Base-by-base conservation (phyloP, 64 coral and sea anemone genomes). In the Montipora sp. region DNA sequence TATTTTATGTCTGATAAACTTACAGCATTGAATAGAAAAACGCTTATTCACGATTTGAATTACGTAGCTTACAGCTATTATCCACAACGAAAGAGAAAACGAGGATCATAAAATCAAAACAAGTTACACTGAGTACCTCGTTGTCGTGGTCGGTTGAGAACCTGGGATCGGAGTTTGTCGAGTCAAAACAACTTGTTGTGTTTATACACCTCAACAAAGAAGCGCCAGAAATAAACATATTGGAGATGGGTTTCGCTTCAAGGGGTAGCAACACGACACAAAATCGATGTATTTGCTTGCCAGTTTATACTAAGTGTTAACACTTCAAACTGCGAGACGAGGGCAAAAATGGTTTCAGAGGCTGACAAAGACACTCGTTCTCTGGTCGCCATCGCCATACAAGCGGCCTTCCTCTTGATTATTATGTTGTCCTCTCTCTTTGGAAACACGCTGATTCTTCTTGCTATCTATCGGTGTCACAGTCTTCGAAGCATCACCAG, bases 361-460 rank as follows among this genome's bases (percentile, higher is more conserved):
- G 80, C 18, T 10, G 3, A 58, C 13, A 21, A 63, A 48, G 81
- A 84, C 60, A 18, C 57, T 14, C 81, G 81, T 47, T 84, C 81
- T 47, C 57, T 44, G 43, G 60, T 46, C 1, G 81, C 81, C 13
- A 84, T 84, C 16, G 81, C 93, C 55, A 90, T 94, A 11, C 94
- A 95, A 75, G 94, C 96, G 8, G 51, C 77, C 3, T 88, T 93
- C 66, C 19, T 95, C 8, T 55, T 90, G 7, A 45, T 98, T 21
- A 92, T 98, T 22, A 95, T 95, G 21, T 79, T 98, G 15, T 93
- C 91, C 0, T 90, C 96, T 18, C 75, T 98, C 5, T 20, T 98
- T 20, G 96, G 96, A 43, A 95, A 98, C 74, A 75, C 77, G 13
- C 86, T 98, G 3, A 91, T 98, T 67, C 73, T 98, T 13, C 79